Evolutionary conservation across 2,888 invertebrate species (phyloP), one percentile per base, ranked within the genome.

Genomic region (Lucinisca nassula): DNA sequence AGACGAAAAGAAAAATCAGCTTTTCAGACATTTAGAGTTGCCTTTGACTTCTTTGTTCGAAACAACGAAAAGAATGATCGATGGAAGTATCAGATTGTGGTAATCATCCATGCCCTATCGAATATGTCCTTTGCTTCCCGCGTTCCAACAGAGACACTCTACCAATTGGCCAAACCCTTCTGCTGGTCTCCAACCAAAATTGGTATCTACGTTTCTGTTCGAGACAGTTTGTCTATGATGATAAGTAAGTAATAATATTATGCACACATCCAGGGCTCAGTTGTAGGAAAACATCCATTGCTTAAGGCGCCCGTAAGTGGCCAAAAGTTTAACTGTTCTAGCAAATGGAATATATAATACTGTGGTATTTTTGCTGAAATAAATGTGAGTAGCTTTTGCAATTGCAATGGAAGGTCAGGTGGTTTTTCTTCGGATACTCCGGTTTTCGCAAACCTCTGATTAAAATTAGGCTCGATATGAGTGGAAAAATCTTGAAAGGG

Each of bases 101-200:
- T 77, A 0, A 1, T 51, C n/a, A 24, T 14, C 4, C 61, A 45
- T 72, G 45, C 78, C 21, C 38, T 49, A 30, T 49, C 51, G 21
- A 55, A 58, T 30, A 37, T 30, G 10, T 51, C 27, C 37, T 70
- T 14, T 49, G 17, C 38, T 17, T 37, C 27, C 32, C 78, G 27
- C 2, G 24, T 37, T 45, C 67, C 38, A 55, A 81, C 40, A 72
- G 72, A 30, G 79, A 82, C 88, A n/a, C 67, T 88, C 24, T 88
- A 79, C 70, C 67, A 67, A 37, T 24, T 88, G 38, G 85, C 85
- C n/a, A 17, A 45, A 32, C 88, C 88, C 6, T 79, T 88, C 45
- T 88, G 88, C 40, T 88, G 88, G 88, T 58, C 49, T n/a, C 76
- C 82, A 61, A 81, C 76, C 27, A 79, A 70, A 45, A 38, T 88